phyloP scores from a whole-genome alignment of 2,888 invertebrate species.

The Brachyptera risi region DNA sequence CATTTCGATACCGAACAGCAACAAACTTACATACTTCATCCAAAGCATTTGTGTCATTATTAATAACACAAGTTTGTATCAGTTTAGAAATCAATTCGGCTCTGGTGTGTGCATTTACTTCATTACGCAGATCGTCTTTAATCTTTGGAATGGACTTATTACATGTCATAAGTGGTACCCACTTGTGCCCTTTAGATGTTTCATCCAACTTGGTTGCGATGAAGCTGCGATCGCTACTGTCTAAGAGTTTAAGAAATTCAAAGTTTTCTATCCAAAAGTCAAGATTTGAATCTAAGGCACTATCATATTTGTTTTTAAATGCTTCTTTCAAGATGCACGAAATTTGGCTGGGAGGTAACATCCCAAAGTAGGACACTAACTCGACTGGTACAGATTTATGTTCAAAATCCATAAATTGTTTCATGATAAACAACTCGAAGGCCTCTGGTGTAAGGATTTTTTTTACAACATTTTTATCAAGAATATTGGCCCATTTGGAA shows the following conservation, averaged over 20 bases:
- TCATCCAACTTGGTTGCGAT: neutral
- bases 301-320: neutral
- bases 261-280: neutral
- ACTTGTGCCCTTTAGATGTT: neutral
- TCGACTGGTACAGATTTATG: neutral
- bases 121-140: neutral
- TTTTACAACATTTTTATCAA: neutral
- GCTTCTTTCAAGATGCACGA: neutral
- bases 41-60: neutral
- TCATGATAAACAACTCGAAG: neutral
- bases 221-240: neutral
- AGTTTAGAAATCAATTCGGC: neutral
- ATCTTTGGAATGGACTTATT: neutral
- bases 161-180: neutral
- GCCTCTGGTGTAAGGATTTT: neutral
- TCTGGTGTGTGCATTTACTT: neutral
- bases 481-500: neutral
- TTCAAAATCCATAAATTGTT: neutral
- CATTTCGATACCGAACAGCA: neutral
- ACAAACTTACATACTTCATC: neutral
- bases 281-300: neutral
- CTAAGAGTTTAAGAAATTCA: neutral
- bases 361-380: neutral
- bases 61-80: neutral
- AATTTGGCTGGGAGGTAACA: neutral